Evolutionary conservation across 2,113 vertebrate genomes (phyloP).

Genomic region (Brachyhypopomus occidentalis): DNA sequence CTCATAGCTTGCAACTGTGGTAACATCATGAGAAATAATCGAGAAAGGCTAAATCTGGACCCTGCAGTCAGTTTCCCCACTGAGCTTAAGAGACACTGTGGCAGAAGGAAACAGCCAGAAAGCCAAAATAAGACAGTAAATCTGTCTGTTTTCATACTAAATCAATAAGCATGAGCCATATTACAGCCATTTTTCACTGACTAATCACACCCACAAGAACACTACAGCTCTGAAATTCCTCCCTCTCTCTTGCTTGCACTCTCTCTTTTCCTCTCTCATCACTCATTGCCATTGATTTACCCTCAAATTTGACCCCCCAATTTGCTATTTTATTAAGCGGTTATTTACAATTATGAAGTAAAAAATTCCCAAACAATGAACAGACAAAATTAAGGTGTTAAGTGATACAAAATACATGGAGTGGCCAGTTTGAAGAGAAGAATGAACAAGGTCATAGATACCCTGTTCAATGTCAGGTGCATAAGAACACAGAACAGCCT

Average conservation of each 20-base stretch:
- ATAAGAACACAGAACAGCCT: not conserved
- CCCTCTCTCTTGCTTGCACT: not conserved
- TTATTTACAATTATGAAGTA: not conserved
- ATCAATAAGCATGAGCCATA: conserved; percentile 3
- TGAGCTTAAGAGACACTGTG: not conserved
- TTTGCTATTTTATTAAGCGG: not conserved
- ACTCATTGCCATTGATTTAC: not conserved
- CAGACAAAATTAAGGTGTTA: not conserved
- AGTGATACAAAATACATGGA: not conserved
- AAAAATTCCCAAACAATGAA: not conserved
- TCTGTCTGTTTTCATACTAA: not conserved
- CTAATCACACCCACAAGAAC: not conserved
- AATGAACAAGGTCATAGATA: conserved; percentile 4
- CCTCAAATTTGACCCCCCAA: too few species aligned
- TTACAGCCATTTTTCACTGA: conserved; percentile 14
- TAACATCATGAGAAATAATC: not conserved
- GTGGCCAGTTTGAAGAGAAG: not conserved
- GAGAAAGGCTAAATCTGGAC: not conserved
- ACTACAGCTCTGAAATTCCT: not conserved
- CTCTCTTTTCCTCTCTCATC: not conserved
- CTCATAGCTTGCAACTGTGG: not conserved
- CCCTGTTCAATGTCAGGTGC: conserved; percentile 13
- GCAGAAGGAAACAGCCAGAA: not conserved
- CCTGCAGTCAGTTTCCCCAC: not conserved
- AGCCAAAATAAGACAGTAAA: conserved; percentile 6